Evolutionary conservation across 2,888 invertebrate species (phyloP).

Genomic region (Polydrusus pterygomalis): DNA sequence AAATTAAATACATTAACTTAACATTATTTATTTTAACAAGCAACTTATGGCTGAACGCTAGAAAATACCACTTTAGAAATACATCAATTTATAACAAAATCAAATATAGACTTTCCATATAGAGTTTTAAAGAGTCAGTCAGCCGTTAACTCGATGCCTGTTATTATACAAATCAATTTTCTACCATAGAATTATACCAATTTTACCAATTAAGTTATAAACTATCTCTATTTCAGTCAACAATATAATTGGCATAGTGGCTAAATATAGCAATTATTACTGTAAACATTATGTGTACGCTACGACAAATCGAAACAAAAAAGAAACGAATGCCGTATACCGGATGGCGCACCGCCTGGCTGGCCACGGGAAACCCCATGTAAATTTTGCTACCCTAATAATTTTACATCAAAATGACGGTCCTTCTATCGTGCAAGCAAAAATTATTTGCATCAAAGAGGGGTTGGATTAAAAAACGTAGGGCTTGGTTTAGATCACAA

Average conservation of each 20-base stretch:
- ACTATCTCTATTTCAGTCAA: conserved; percentile 20
- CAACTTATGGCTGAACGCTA: background rate
- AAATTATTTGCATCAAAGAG: no score
- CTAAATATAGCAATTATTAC: conserved; percentile 30
- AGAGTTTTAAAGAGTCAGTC: background rate
- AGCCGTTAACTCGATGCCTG: conserved; percentile 18
- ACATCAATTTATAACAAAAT: no score
- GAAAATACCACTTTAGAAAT: no score
- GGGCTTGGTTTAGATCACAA: no score
- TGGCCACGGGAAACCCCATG: no score
- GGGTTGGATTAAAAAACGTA: no score
- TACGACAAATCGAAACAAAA: conserved; percentile 5
- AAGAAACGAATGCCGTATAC: background rate
- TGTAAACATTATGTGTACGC: conserved; percentile 4
- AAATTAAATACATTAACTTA: no score
- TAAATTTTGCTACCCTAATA: no score
- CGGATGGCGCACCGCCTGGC: no score
- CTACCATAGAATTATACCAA: conserved; percentile 17
- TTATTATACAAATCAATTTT: conserved; percentile 27
- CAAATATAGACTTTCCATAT: background rate
- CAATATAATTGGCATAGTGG: conserved; percentile 7
- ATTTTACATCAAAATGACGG: no score
- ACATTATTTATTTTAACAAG: no score
- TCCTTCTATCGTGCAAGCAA: no score
- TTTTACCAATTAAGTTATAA: conserved; percentile 29